Evolutionary conservation across 2,888 invertebrate species (phyloP), one percentile per base, ranked within the genome.

Genomic region (Amphipoea lucens): DNA sequence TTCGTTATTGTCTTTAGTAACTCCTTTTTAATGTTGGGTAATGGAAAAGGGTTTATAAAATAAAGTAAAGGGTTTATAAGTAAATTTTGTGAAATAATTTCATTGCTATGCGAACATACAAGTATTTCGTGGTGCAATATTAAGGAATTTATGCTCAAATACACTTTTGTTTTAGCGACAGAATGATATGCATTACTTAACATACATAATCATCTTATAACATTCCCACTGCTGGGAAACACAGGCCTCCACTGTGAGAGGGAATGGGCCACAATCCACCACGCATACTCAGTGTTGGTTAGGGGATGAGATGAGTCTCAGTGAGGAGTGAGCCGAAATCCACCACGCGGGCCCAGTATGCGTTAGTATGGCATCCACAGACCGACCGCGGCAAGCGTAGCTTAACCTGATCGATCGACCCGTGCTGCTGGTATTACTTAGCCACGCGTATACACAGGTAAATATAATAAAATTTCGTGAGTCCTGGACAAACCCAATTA

Each of bases 1-100:
- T 81, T 82, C 62, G 71, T 79, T 87, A 88, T 85, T 88, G 85
- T 89, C 84, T 87, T 87, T 72, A 14, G 69, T 85, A 78, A 87
- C 77, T 85, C 73, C 54, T 82, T 86, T 69, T 76, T 85, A 83
- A 84, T 79, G 71, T 81, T 76, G 71, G 77, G 78, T 81, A 80
- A 80, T 62, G n/a, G 45, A 57, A 54, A 60, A 68, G 48, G 62
- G 71, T 63, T 57, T 11, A n/a, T 29, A 14, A 63, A 60, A 60
- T 60, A n/a, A 57, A n/a, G 0, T 57, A 4, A n/a, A 60, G 11
- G 57, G 57, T 1, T 60, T 60, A 4, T 60, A 60, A n/a, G n/a
- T 57, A 57, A 23, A 62, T 29, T 71, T 40, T 14, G 6, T 29
- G 6, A 40, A 40, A 62, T 29, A 6, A 75, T 51, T 60, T 81